Evolutionary conservation across 2,888 invertebrate genomes (phyloP), one percentile per base, ranked within the genome.

Genomic region (Lepidonotus clava): DNA sequence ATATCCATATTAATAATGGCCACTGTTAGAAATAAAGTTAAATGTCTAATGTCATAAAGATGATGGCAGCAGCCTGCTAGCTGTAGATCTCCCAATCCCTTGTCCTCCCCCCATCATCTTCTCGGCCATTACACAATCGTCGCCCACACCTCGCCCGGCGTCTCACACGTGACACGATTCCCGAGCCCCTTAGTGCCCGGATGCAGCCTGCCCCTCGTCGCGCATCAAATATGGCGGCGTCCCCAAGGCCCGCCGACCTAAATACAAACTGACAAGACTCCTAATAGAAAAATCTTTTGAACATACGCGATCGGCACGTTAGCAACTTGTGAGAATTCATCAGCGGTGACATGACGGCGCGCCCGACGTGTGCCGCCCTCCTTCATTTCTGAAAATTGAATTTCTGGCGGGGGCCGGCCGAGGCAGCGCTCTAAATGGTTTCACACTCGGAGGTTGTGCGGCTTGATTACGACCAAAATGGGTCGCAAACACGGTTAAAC

Each of bases 401-500:
- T 92, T 92, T 86, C 90, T 86, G 87, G 86, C 85, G 86, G 88
- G 84, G 89, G 91, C 90, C 86, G 87, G 91, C 90, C 90, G 86
- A 87, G 86, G 87, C 83, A 67, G 32, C 71, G 67, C 51, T 84
- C 83, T 86, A 88, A 88, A 88, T 89, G 87, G 85, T 88, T 88
- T 87, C 87, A 89, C 89, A 89, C 88, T 87, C 86, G 77, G 85
- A 80, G 87, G 46, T 56, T 53, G 80, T 38, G 66, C 77, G 71
- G 53, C 86, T 34, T 80, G 86, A 80, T 85, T 86, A 86, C 80
- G 36, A 89, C 89, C 87, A 87, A 85, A 91, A 91, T 89, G 89
- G 80, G 89, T 88, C 89, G 88, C 90, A 92, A 91, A 91, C 91
- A 91, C 90, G 90, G 90, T 90, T 90, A 91, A 91, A 91, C 91